phyloP scores from a whole-genome alignment of 2,113 vertebrate species.

The Amphilophus citrinellus region DNA sequence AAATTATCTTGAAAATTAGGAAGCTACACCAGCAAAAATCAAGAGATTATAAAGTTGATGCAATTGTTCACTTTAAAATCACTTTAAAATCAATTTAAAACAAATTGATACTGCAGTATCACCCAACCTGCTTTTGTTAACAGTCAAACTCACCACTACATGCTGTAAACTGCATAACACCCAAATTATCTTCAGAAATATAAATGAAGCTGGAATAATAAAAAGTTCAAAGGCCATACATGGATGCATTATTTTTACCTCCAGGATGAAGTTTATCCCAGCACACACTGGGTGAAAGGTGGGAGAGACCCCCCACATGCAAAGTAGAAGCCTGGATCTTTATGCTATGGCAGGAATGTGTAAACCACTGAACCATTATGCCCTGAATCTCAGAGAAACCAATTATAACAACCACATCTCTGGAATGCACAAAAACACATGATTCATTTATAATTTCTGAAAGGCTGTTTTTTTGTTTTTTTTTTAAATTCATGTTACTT shows the following conservation, averaged over 20 bases:
- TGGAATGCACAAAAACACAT: background rate
- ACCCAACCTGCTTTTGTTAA: too few species aligned
- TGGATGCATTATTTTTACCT: background rate
- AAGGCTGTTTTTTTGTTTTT: too few species aligned
- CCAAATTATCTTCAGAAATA: background rate
- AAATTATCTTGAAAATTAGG: background rate
- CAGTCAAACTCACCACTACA: background rate
- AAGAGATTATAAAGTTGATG: background rate
- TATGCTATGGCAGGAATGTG: background rate
- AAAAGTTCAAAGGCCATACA: background rate
- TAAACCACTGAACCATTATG: background rate
- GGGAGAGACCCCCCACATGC: background rate
- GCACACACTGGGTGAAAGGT: background rate
- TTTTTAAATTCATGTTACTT: background rate
- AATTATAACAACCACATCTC: background rate
- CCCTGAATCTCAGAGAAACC: background rate
- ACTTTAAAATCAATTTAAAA: background rate
- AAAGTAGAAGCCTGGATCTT: background rate
- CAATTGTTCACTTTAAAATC: background rate
- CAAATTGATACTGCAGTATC: background rate
- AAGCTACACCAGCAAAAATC: background rate
- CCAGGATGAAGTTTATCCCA: background rate
- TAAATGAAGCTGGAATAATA: background rate
- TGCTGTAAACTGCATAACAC: background rate
- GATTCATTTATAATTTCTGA: background rate